Evolutionary conservation across 2,888 invertebrate genomes (phyloP), one percentile per base, ranked within the genome.

Genomic region (Pinctada fucata): DNA sequence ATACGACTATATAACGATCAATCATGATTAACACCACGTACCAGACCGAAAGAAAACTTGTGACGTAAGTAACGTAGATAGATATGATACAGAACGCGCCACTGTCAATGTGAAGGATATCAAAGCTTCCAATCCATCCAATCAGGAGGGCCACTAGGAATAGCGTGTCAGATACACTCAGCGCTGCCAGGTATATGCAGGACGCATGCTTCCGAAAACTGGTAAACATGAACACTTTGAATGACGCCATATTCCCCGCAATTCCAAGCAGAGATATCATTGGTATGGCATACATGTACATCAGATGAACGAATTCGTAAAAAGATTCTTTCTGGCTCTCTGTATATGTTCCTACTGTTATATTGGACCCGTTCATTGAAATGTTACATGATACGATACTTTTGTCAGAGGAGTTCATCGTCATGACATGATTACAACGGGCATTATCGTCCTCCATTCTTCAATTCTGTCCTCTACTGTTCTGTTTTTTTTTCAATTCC

Each of bases 11-110:
- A 90, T 96, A 97, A 8, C 97, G 94, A 90, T 97, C 97, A 2
- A 96, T 94, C 1, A 97, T 97, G 90, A 97, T 97, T 0, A 96
- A 95, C 3, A 96, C 95, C n/a, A 97, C 96, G 83, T 96, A 94
- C 97, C 97, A 97, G 0, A 96, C 95, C 86, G 96, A 96, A 77
- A 96, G 93, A 89, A 96, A 96, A 89, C 96, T 95, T 82, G 95
- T 95, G 78, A 96, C 94, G 87, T 95, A 95, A 49, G 87, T 86
- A 49, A 87, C 78, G 82, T 88, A 90, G n/a, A 89, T 85, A 71
- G 80, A 65, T 3, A 80, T 50, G 65, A 80, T 71, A 69, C 80
- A 80, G 10, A 75, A 47, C 3, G 65, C 75, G 10, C 78, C 80
- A 2, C 51, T 74, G 13, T 80, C 48, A 16, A 82, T 83, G 2